phyloP scores from a whole-genome alignment of 1,140 invertebrate genomes.

The Caerostris extrusa region DNA sequence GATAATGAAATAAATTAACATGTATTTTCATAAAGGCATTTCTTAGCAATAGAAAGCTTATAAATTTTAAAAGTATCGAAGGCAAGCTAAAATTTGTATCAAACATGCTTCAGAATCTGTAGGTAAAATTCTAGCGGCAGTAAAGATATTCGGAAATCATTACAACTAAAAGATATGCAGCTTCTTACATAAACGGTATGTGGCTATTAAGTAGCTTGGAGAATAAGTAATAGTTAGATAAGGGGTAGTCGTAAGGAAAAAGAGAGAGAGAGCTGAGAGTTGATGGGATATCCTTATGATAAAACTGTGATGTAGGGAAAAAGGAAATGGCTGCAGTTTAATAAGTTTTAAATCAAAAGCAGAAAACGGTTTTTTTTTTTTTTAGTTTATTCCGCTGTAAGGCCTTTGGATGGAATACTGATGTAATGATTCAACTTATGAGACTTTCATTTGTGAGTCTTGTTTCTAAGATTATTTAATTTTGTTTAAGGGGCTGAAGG shows the following conservation, averaged over 20 bases:
- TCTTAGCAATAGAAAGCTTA: no score
- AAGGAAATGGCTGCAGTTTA: slow-evolving; percentile 67
- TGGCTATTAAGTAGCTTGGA: slow-evolving; percentile 61
- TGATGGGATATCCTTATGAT: slow-evolving; percentile 72
- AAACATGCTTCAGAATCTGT: no score
- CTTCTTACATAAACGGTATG: slow-evolving; percentile 13
- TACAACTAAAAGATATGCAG: no score
- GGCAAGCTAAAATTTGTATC: no score
- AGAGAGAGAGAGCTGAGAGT: background rate
- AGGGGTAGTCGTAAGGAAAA: background rate
- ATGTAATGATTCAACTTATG: background rate
- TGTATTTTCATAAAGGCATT: no score
- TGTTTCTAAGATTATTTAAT: no score
- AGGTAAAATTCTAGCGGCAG: no score
- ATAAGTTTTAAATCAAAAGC: slow-evolving; percentile 73
- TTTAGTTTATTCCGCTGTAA: background rate
- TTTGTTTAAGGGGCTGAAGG: no score
- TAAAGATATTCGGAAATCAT: background rate
- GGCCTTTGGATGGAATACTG: background rate
- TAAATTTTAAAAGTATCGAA: no score
- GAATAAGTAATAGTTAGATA: slow-evolving; percentile 64
- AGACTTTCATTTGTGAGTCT: background rate
- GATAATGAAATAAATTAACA: no score
- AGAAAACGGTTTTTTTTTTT: background rate
- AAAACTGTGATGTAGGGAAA: slow-evolving; percentile 28